A percentile compares a stretch with the other conserved stretches of the same genome.
Evolutionary conservation across 2,113 vertebrate genomes (phyloP).

Genomic region (Diphyllodes magnificus): DNA sequence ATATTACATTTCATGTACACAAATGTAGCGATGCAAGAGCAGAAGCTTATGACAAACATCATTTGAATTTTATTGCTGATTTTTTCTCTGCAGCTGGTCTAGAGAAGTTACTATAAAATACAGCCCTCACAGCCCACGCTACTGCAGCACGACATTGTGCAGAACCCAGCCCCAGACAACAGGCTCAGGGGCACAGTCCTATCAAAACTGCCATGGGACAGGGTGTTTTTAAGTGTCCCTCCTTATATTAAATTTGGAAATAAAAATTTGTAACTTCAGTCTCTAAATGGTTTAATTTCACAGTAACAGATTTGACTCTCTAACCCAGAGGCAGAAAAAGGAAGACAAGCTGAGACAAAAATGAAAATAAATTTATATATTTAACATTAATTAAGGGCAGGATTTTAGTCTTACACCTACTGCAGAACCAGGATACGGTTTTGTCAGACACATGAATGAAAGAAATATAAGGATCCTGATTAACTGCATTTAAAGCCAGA

Average conservation of each 20-base stretch:
- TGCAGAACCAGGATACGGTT: neutral
- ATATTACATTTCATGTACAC: constrained; percentile 53
- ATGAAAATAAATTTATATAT: neutral
- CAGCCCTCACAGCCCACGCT: neutral
- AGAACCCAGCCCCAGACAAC: neutral
- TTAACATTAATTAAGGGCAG: neutral
- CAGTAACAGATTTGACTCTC: neutral
- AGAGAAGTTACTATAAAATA: constrained; percentile 29
- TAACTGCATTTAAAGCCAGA: neutral
- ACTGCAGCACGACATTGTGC: neutral
- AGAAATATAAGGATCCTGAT: neutral
- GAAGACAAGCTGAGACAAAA: neutral
- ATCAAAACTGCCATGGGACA: neutral
- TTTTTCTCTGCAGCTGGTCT: constrained; percentile 61
- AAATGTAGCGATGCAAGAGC: constrained; percentile 36
- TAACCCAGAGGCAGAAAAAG: neutral
- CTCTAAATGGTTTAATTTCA: neutral
- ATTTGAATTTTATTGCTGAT: constrained; percentile 59
- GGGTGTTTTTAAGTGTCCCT: neutral
- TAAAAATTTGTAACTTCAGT: neutral
- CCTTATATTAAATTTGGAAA: neutral
- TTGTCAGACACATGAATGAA: neutral
- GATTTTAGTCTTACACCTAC: neutral
- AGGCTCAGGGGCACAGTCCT: neutral
- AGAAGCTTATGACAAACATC: constrained; percentile 60